phyloP scores from a whole-genome alignment of 1,140 invertebrate species.

The Alviniconcha marisindica region DNA sequence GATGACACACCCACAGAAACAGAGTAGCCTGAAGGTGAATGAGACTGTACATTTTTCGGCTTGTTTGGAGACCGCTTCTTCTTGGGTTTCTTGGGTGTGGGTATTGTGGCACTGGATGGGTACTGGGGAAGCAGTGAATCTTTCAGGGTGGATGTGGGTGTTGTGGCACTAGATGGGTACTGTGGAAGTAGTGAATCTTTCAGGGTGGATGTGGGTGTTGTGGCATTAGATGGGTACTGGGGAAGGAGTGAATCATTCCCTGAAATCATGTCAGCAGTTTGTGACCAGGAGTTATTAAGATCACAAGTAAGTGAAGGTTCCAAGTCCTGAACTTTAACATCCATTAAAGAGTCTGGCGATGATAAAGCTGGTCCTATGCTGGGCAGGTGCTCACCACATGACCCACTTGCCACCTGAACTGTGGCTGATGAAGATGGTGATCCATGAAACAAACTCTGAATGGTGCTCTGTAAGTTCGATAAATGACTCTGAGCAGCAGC shows the following conservation, averaged over 20 bases:
- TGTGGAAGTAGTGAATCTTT: no score
- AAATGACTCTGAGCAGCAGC: no score
- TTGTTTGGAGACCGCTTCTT: neutral
- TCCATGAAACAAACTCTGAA: neutral
- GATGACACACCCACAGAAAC: neutral
- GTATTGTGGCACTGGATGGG: neutral
- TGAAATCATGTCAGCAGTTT: conserved; percentile 21
- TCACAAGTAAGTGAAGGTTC: neutral
- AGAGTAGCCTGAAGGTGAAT: neutral
- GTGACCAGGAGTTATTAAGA: neutral
- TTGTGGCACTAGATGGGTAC: neutral
- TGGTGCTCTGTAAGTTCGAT: neutral
- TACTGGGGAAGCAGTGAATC: no score
- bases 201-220: neutral
- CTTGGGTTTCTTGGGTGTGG: neutral
- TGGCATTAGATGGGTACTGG: neutral
- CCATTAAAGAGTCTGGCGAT: neutral
- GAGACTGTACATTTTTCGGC: neutral
- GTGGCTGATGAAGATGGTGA: neutral
- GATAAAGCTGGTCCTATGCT: neutral
- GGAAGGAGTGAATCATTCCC: neutral
- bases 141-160: neutral
- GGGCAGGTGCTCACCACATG: neutral
- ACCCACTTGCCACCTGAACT: neutral
- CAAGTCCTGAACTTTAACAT: neutral